Evolutionary conservation across 30 jellyfish, hydroid and myxozoan genomes (phyloP).

Genomic region (Aurelia aurita complex sp. Pacific): DNA sequence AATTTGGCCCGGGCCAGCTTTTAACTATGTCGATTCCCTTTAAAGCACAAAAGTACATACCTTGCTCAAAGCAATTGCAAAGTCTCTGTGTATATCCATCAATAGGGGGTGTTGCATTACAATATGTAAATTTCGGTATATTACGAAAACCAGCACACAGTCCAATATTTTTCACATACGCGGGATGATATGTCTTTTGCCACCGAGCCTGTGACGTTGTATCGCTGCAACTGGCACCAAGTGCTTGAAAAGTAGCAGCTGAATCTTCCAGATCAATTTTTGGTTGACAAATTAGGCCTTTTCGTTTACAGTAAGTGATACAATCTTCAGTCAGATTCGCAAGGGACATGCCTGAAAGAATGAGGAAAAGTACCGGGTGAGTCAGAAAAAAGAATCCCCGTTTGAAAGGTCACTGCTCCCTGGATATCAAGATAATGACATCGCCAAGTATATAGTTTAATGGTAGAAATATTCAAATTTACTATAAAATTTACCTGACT

Average conservation of each 20-base stretch:
- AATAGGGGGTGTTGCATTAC: conserved; percentile 64
- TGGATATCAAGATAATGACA: no score
- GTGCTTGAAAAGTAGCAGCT: background rate
- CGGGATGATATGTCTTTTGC: conserved; percentile 47
- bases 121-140: conserved; percentile 4
- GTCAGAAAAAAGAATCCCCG: no score
- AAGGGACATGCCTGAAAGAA: conserved; percentile 24
- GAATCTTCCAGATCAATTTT: conserved; percentile 31
- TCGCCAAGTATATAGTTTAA: no score
- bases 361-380: background rate
- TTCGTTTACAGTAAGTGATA: background rate
- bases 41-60: background rate
- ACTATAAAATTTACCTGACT: no score
- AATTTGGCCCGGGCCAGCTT: no score
- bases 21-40: no score
- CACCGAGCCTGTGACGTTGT: background rate
- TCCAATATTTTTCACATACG: conserved; percentile 5
- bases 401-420: no score
- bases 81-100: conserved; percentile 47
- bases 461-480: no score
- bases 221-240: conserved; percentile 40
- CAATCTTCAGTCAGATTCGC: conserved; percentile 39
- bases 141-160: conserved; percentile 46
- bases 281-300: conserved; percentile 27
- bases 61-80: conserved; percentile 54